These are phyloP conservation scores for Danio aesculapii DNA, from an alignment of 2,797 vertebrate species.

Conservation along the genomic window DNA sequence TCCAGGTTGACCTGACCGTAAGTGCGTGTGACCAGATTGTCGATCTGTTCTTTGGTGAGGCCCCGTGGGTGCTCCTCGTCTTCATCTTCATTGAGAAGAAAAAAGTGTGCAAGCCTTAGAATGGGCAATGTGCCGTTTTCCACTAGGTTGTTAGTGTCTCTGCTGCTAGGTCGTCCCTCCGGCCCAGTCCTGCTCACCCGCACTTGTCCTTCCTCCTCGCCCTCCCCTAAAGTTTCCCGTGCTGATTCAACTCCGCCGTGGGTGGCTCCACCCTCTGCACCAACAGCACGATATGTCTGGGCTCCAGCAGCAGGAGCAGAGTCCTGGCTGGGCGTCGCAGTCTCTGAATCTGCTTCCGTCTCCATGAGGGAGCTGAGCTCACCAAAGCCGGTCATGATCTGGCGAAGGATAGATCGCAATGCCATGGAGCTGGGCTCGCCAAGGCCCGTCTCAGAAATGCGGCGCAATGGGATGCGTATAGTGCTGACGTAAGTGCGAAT, in stretches of 20 bases:
- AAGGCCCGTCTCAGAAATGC: conserved; percentile 89
- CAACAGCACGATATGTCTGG: conserved; percentile 66
- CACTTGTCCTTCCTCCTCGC: conserved; percentile 68
- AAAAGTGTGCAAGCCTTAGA: conserved; percentile 91
- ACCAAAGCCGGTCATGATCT: conserved; percentile 96
- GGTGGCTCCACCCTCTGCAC: conserved; percentile 63
- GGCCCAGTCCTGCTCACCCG: conserved; percentile 64
- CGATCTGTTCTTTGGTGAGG: conserved; percentile 98
- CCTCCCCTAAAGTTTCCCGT: conserved; percentile 64
- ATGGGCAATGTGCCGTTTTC: conserved; percentile 92
- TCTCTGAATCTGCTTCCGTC: conserved; percentile 88
- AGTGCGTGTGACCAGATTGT: conserved; percentile 93
- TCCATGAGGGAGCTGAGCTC: conserved; percentile 95
- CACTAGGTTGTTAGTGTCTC: conserved; percentile 86
- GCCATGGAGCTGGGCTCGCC: conserved; percentile 90
- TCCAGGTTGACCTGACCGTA: conserved; percentile 88
- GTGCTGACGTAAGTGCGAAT: conserved; percentile 94
- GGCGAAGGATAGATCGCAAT: conserved; percentile 89
- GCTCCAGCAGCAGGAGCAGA: conserved; percentile 52
- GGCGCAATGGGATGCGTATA: conserved; percentile 90
- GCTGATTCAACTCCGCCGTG: conserved; percentile 63
- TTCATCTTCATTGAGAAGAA: conserved; percentile 90
- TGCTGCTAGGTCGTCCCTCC: conserved; percentile 76
- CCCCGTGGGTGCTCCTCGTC: conserved; percentile 87
- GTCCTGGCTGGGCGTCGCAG: conserved; percentile 68